Evolutionary conservation across 1,140 invertebrate genomes (phyloP).

Genomic region (Vanessa atalanta): DNA sequence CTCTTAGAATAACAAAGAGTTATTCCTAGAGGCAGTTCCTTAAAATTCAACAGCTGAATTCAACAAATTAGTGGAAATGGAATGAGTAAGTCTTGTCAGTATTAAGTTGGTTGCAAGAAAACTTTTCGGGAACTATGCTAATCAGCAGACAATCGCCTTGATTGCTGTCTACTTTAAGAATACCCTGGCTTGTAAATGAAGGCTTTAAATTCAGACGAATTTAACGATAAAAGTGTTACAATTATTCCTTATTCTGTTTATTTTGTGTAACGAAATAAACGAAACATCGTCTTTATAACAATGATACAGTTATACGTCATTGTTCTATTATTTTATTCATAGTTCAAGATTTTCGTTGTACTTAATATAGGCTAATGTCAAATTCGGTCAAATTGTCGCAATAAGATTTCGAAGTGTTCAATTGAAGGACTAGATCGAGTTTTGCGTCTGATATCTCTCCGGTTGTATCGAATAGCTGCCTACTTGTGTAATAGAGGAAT

Average conservation of each 20-base stretch:
- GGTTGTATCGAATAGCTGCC: no score
- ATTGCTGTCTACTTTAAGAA: slow-evolving; percentile 37
- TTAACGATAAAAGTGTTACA: slow-evolving; percentile 2
- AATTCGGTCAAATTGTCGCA: no score
- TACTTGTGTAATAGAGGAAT: no score
- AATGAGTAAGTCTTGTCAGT: slow-evolving; percentile 41
- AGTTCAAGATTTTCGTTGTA: no score
- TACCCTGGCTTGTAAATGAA: slow-evolving; percentile 26
- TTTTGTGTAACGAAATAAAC: neutral
- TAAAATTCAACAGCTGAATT: slow-evolving; percentile 43
- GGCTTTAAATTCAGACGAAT: slow-evolving; percentile 9
- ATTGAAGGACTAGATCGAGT: no score
- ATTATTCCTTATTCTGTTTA: slow-evolving; percentile 2
- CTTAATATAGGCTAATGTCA: no score
- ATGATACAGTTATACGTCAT: no score
- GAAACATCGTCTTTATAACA: no score
- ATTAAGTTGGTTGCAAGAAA: slow-evolving; percentile 40
- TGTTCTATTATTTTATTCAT: no score
- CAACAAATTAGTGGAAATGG: slow-evolving; percentile 37
- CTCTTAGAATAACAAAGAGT: slow-evolving; percentile 1
- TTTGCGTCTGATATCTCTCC: no score
- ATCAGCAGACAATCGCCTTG: slow-evolving; percentile 43
- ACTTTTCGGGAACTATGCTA: slow-evolving; percentile 46
- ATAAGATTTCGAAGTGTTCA: no score
- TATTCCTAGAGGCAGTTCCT: slow-evolving; percentile 7